Evolutionary conservation across 1,140 invertebrate species (phyloP), one percentile per base, ranked within the genome.

Genomic region (Magallana angulata): DNA sequence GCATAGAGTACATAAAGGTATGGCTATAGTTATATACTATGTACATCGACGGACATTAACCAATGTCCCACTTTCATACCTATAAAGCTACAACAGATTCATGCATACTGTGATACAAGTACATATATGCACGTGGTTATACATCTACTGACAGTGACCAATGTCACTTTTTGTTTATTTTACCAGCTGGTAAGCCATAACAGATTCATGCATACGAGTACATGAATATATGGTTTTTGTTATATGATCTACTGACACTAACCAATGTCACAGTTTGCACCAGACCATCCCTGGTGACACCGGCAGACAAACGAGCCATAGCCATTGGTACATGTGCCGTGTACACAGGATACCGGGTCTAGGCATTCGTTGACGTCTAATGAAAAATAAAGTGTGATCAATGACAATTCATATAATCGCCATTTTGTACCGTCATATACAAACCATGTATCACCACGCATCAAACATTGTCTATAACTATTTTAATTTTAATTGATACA

Each of bases 231-330:
- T 64, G 62, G 4, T 7, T 64, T 5, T 18, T 2, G 62, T 16
- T 18, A 64, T 0, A 16, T 64, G 14, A 64, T 58, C n/a, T 82
- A 57, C 1, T 82, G 36, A 57, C 48, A 82, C 81, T 82, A 82
- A 82, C 81, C 83, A 48, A 36, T 84, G n/a, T 84, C 83, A 62
- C 83, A 84, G 8, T 62, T 62, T n/a, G 2, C 5, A 0, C 59
- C 83, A n/a, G 58, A 11, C n/a, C 57, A 84, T 56, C 83, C 83
- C n/a, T 60, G 83, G 14, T n/a, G 6, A 64, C 83, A 84, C n/a
- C 18, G 36, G 59, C 83, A 84, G 18, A 64, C 36, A 64, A 62
- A 84, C 12, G 58, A 60, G n/a, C 83, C 83, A 58, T 57, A 57
- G 58, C 82, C 82, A 83, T 83, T 59, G 57, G 18, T 30, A n/a